These are phyloP conservation scores for Enteromius fasciolatus DNA, from an alignment of 2,797 vertebrate genomes.

Conservation along the genomic window DNA sequence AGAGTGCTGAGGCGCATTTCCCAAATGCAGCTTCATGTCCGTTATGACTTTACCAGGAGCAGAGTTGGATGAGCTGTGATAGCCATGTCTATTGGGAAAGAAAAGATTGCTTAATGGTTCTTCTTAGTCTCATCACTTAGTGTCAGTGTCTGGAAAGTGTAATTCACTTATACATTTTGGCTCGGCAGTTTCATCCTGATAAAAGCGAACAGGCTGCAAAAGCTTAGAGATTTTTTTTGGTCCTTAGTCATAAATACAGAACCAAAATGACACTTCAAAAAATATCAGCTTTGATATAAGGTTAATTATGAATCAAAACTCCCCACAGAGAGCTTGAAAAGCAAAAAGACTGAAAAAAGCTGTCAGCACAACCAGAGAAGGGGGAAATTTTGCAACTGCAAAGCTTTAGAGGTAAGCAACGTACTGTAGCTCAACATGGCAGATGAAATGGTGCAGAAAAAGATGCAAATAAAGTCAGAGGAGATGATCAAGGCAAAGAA, in stretches of 20 bases:
- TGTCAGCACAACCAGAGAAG: conserved; percentile 13
- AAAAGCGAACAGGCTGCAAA: background rate
- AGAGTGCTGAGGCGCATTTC: conserved; percentile 73
- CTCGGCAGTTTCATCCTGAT: conserved; percentile 12
- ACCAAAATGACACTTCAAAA: background rate
- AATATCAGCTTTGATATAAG: conserved; percentile 11
- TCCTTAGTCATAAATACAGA: conserved; percentile 10
- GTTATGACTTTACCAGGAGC: conserved; percentile 82
- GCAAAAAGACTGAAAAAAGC: conserved; percentile 40
- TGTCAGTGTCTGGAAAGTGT: background rate
- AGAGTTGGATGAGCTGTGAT: conserved; percentile 86
- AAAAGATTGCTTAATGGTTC: conserved; percentile 19
- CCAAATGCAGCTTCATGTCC: conserved; percentile 85
- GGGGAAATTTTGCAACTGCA: conserved; percentile 28
- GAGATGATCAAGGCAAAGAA: background rate
- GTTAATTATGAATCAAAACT: conserved; percentile 46
- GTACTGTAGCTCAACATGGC: conserved; percentile 30
- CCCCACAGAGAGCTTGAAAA: conserved; percentile 29
- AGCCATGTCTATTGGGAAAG: conserved; percentile 81
- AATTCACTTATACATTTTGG: background rate
- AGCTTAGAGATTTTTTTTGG: background rate
- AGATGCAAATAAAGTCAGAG: conserved; percentile 2
- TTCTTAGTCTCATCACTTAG: conserved; percentile 13
- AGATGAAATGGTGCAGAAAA: conserved; percentile 10
- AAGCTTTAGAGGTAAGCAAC: conserved; percentile 35